These are phyloP conservation scores for Zosterops japonicus DNA, from an alignment of 2,113 vertebrate species.

Conservation along the genomic window DNA sequence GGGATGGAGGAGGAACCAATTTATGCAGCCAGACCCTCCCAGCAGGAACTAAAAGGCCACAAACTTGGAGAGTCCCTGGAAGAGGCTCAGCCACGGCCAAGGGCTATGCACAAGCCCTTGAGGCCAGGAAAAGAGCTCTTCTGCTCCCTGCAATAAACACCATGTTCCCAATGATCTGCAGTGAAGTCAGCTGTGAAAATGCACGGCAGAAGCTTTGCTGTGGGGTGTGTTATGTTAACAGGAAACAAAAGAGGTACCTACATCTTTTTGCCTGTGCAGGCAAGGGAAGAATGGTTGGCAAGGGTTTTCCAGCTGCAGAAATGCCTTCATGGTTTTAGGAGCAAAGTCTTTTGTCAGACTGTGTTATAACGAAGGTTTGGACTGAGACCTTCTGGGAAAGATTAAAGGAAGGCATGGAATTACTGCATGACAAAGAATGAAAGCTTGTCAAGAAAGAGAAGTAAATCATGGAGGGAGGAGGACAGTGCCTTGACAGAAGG, in stretches of 20 bases:
- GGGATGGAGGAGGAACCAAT: no score
- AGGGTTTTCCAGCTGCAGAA: not conserved
- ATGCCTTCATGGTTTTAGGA: not conserved
- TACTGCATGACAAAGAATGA: not conserved
- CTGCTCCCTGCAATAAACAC: not conserved
- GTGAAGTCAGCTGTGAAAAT: not conserved
- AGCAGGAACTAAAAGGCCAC: not conserved
- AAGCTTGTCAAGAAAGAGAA: constrained; percentile 1
- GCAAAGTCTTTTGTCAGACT: not conserved
- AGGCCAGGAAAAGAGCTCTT: not conserved
- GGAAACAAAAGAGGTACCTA: not conserved
- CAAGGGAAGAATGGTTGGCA: not conserved
- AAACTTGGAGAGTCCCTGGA: not conserved
- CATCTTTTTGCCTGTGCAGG: not conserved
- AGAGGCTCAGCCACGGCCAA: not conserved
- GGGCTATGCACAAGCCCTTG: accelerated
- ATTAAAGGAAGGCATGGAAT: not conserved
- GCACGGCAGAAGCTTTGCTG: not conserved
- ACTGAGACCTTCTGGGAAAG: not conserved
- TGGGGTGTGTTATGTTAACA: not conserved
- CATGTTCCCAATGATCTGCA: not conserved
- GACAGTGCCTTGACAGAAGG: constrained; percentile 37
- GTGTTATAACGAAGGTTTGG: not conserved
- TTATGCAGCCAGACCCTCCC: not conserved
- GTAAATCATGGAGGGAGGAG: constrained; percentile 37